Base-by-base conservation (phyloP, 2,797 vertebrate species). In the Smutsia temminckii region DNA sequence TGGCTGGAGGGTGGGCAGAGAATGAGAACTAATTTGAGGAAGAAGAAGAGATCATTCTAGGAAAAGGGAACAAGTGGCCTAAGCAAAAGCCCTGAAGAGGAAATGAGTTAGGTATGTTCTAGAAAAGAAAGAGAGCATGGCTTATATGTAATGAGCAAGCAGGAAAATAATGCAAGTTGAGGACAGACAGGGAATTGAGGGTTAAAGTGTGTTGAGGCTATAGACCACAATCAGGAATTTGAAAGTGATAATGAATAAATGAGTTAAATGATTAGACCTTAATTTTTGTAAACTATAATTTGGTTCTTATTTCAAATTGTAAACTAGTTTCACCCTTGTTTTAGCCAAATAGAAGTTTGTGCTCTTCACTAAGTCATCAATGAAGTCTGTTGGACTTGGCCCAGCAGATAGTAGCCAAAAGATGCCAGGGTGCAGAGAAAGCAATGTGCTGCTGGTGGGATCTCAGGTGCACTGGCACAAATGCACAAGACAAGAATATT, bases 401-500 rank as follows among this genome's bases (percentile, higher is more conserved):
- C 80, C 85, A 17, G 57, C 49, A 78, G 37, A 86, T 34, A 21
- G 32, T 83, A 64, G 64, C 88, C 72, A 95, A 92, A 64, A 84
- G 64, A 79, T 75, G 40, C 64, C 74, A 94, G 71, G 34, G 49
- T 85, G 11, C 21, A 91, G 46, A 84, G 74, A 91, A 80, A 85
- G 51, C n/a, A 93, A 64, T 91, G 55, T 85, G 49, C 84, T 95
- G 53, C 80, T 93, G 23, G 18, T 94, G 57, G 66, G 51, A 57
- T 93, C 40, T 94, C 91, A 91, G 94, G 94, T 95, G 81, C 91
- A 80, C 75, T 96, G 94, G 93, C 78, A 89, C 37, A 91, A 88
- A 32, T 25, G 1, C 42, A n/a, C 23, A 11, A 84, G 42, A 77
- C 2, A 46, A 91, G 64, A 88, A 53, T 75, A 55, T 86, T 86